Evolutionary conservation across 2,797 vertebrate species (phyloP).

Genomic region (Melanotaenia trifasciata): DNA sequence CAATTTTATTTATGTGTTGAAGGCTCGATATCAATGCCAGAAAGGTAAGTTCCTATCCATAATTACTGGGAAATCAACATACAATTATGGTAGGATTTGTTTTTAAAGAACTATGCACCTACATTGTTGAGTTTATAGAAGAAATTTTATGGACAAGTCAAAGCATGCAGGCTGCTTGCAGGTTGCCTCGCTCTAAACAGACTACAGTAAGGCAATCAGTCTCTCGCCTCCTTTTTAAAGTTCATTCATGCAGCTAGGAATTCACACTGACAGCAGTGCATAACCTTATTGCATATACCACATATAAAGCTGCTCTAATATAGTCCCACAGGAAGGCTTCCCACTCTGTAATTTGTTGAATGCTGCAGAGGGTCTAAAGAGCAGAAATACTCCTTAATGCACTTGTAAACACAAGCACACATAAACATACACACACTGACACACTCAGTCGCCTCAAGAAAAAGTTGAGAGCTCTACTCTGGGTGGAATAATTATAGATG

Average conservation of each 20-base stretch:
- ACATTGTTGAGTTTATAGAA: constrained; percentile 37
- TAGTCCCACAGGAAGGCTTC: constrained; percentile 73
- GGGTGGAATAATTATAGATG: constrained; percentile 74
- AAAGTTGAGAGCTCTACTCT: constrained; percentile 56
- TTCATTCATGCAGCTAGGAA: constrained; percentile 63
- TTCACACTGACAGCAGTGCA: constrained; percentile 47
- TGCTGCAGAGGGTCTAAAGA: constrained; percentile 71
- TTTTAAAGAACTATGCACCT: constrained; percentile 10
- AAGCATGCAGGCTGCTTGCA: constrained; percentile 15
- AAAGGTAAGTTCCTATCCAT: constrained; percentile 11
- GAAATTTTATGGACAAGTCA: constrained; percentile 46
- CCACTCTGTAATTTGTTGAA: constrained; percentile 73
- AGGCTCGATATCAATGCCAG: constrained; percentile 14
- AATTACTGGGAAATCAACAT: constrained; percentile 31
- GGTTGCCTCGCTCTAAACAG: constrained; percentile 47
- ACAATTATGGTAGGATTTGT: constrained; percentile 21
- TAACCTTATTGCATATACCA: constrained; percentile 50
- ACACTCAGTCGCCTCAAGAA: constrained; percentile 52
- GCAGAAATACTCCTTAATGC: constrained; percentile 68
- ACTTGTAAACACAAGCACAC: constrained; percentile 56
- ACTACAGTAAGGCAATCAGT: constrained; percentile 46
- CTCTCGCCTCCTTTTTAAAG: constrained; percentile 46
- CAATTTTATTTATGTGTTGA: constrained; percentile 25
- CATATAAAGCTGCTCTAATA: constrained; percentile 68
- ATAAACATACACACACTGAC: constrained; percentile 33